Conservation (phyloP, 64 coral and sea anemone species). For the Astreopora myriophthalma region DNA sequence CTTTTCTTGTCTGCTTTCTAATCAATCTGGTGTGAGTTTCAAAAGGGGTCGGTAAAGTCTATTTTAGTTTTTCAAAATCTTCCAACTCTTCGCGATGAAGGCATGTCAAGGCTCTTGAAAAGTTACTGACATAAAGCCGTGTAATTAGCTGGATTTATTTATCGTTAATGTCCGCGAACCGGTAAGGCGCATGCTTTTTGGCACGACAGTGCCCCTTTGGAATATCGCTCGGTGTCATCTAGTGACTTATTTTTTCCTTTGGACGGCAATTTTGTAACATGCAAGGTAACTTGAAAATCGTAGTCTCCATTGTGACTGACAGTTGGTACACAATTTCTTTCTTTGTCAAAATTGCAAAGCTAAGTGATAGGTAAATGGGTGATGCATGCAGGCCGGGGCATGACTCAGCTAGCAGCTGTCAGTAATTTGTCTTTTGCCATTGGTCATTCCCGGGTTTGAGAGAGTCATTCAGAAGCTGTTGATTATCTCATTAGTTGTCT, state of each 20-base stretch:
- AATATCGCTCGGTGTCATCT: too few relatives aligned
- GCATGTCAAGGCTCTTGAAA: not conserved
- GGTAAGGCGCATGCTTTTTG: not conserved
- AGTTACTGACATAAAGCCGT: not conserved
- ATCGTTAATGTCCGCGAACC: not conserved
- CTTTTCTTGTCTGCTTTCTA: not conserved
- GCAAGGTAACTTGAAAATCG: not conserved
- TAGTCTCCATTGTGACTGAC: not conserved
- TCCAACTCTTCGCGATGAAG: not conserved
- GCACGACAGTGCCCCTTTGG: not conserved
- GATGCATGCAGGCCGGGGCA: not conserved
- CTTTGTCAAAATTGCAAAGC: too few relatives aligned
- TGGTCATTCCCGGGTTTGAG: not conserved
- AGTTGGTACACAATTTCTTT: not conserved
- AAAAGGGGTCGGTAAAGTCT: not conserved
- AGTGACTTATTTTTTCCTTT: not conserved
- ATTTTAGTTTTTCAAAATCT: not conserved
- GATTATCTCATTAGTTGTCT: not conserved
- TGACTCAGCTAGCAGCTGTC: not conserved
- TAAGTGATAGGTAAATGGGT: not conserved
- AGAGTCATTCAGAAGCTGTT: not conserved
- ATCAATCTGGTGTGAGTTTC: not conserved
- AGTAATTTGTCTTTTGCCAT: not conserved
- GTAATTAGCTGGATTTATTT: not conserved
- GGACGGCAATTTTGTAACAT: not conserved